Percentiles rank a stretch among this genome's conserved stretches.
Conservation (phyloP, 2,888 invertebrate species). For the Ceramica pisi region DNA sequence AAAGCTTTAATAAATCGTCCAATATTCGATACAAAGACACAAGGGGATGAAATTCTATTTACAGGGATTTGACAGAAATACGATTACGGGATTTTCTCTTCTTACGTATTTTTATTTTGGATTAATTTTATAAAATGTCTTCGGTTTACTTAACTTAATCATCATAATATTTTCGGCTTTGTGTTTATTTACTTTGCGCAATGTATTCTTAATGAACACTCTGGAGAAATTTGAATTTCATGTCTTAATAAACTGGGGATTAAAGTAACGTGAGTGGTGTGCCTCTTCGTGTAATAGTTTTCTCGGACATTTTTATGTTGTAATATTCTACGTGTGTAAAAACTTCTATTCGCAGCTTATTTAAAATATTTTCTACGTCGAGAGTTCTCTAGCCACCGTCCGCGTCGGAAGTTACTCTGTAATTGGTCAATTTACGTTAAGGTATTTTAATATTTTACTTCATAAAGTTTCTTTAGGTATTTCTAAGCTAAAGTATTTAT, state of each 20-base stretch:
- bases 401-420: not conserved
- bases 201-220: conserved; percentile 56
- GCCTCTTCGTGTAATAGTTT: not conserved
- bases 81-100: conserved; percentile 76
- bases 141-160: conserved; percentile 55
- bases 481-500: not conserved
- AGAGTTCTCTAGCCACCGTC: not conserved
- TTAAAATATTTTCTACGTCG: not conserved
- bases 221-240: conserved; percentile 47
- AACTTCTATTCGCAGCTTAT: not conserved
- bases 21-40: conserved; percentile 83
- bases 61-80: conserved; percentile 78
- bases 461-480: not conserved
- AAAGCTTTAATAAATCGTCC: conserved; percentile 85
- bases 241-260: conserved; percentile 42
- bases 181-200: conserved; percentile 47
- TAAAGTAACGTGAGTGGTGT: conserved; percentile 21
- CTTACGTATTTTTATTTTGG: conserved; percentile 66
- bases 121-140: conserved; percentile 65
- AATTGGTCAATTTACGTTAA: not conserved
- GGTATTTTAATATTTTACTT: not conserved
- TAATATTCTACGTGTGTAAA: not conserved
- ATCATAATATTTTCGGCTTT: conserved; percentile 45
- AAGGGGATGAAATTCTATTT: conserved; percentile 82
- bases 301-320: conserved; percentile 25